A percentile compares a stretch with the other conserved stretches of the same genome.
phyloP scores from a whole-genome alignment of 2,113 vertebrate species.

The Odocoileus hemionus region DNA sequence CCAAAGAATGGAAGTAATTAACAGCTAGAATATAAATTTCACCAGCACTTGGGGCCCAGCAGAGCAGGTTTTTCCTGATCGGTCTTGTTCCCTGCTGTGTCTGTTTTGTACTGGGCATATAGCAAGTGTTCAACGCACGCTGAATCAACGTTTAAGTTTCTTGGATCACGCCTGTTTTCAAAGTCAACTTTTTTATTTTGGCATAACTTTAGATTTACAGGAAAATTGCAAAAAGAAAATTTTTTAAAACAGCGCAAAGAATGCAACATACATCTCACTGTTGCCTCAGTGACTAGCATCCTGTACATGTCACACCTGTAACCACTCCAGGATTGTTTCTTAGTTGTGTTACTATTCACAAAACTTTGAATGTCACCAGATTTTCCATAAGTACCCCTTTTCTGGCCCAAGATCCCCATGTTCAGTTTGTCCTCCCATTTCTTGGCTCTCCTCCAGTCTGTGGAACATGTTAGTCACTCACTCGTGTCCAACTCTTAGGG shows the following conservation, averaged over 20 bases:
- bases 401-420: not conserved
- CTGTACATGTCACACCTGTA: too few relatives aligned
- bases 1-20: not conserved
- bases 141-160: not conserved
- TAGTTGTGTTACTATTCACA: too few relatives aligned
- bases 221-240: not conserved
- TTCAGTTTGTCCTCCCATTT: not conserved
- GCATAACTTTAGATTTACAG: not conserved
- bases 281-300: not conserved
- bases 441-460: not conserved
- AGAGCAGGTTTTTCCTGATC: not conserved
- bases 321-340: not conserved
- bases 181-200: not conserved
- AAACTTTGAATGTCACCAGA: not conserved
- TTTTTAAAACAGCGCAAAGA: not conserved
- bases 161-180: not conserved
- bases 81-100: not conserved
- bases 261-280: accelerated
- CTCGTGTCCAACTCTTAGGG: not conserved
- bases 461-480: not conserved
- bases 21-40: not conserved
- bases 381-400: not conserved
- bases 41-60: not conserved
- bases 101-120: not conserved
- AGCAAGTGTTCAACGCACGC: not conserved